Evolutionary conservation across 2,888 invertebrate species (phyloP), one percentile per base, ranked within the genome.

Genomic region (Nomada fabriciana): DNA sequence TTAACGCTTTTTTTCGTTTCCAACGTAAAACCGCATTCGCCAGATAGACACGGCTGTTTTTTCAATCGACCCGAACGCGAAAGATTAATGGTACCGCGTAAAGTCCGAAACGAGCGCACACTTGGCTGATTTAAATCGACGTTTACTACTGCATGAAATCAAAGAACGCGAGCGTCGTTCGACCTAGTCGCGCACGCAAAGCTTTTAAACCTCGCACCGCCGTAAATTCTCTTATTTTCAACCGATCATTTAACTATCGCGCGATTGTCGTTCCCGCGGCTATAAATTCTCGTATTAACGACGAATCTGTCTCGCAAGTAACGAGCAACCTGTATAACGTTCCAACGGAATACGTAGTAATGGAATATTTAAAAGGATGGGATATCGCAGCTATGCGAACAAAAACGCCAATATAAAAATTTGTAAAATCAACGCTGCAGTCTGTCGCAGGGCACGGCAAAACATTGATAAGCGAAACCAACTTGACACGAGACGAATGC

Each of bases 101-200:
- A 73, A 68, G 9, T 47, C 52, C 53, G 80, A 42, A 60, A 63
- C 36, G 59, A 52, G 25, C n/a, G 52, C 36, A 20, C 13, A 47
- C 23, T 15, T 20, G 57, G 69, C 64, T 70, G 81, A 87, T 83
- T 79, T 70, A 73, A 72, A 85, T 72, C 64, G 59, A 60, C 60
- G 64, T 76, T 76, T 77, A 83, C 80, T 77, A 76, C 75, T 83
- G 55, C 67, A 60, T 36, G 69, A 75, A 83, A 68, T 64, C 29
- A 50, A 69, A 76, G 76, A 57, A 67, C 29, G 67, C 53, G 36
- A 52, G 25, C 25, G 25, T 25, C 36, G 18, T 11, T 7, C 42
- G 3, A n/a, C 11, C 15, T 10, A 5, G 15, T n/a, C 5, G n/a
- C 10, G 72, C 29, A 64, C 20, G 29, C 72, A 18, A n/a, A 52